Base-by-base conservation (phyloP, 2,797 vertebrate genomes). In the Arctocebus calabarensis region DNA sequence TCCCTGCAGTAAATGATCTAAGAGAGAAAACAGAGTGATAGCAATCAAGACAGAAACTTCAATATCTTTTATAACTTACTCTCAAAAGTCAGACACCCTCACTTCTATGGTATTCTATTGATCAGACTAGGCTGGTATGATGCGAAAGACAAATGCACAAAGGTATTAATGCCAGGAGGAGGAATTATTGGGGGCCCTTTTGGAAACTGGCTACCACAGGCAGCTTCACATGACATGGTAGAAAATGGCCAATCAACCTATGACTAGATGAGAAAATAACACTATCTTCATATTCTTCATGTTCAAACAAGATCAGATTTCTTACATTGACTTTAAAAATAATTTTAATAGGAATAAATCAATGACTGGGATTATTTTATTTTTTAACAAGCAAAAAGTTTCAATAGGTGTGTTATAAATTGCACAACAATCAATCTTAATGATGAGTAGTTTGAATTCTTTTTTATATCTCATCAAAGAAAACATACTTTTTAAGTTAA, bases 221-320 rank as follows among this genome's bases (percentile, higher is more conserved):
- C 9, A 62, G 10, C 37, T 88, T 86, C 37, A 32, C 73, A 77
- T 48, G 48, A 45, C 19, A 62, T 5, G 52, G 8, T 32, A 68
- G 57, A 57, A 87, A 74, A 68, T 25, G 16, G 43, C 34, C 52
- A 79, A 43, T 59, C 62, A 61, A 17, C 1, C 70, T 82, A 0
- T 71, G 73, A 88, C 59, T 74, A 1, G 7, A 19, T 55, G 32
- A 19, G 14, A 61, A 9, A 45, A 37, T 37, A 77, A 8, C 3
- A 29, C 5, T 78, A 6, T 78, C 62, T 83, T n/a, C 2, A 77
- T 37, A 48, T 61, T 32, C 22, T 34, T 87, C 27, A 66, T n/a
- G 20, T 77, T 75, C 81, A 37, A 68, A 89, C 32, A 91, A 22
- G 16, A 86, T 91, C 27, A 70, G 2, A 91, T 74, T 91, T 84